These are phyloP conservation scores for Tokudaia muenninki DNA, from an alignment of 2,797 vertebrate genomes.

Conservation along the genomic window DNA sequence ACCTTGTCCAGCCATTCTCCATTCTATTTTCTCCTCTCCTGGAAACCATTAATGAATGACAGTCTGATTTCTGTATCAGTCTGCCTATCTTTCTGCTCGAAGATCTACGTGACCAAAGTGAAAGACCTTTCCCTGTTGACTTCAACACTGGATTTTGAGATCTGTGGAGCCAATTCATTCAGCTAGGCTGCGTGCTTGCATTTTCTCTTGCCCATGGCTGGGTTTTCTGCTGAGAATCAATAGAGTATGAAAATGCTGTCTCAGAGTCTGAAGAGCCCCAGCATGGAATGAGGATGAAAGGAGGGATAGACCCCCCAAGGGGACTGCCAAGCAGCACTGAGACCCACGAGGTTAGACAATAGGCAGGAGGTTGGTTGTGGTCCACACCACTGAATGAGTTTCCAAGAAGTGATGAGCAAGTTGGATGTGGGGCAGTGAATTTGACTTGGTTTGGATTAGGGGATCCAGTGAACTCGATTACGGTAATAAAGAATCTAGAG, in stretches of 20 bases:
- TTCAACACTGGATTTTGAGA: background rate
- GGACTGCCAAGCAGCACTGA: background rate
- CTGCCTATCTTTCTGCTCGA: background rate
- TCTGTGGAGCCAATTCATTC: background rate
- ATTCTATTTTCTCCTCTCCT: background rate
- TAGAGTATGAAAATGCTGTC: background rate
- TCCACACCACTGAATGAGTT: background rate
- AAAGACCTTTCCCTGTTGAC: background rate
- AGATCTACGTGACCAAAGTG: background rate
- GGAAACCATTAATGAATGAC: too few species aligned
- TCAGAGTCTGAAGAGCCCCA: background rate
- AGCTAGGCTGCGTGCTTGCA: background rate
- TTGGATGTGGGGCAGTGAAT: background rate
- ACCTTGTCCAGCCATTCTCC: background rate
- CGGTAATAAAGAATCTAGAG: background rate
- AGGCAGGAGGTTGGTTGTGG: background rate
- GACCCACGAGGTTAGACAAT: too few species aligned
- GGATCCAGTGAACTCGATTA: background rate
- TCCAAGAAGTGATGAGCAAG: background rate
- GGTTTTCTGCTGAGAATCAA: background rate
- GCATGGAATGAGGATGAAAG: background rate
- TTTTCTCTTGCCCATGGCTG: background rate
- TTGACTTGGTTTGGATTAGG: background rate
- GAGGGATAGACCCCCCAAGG: rapidly evolving
- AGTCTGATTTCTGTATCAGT: background rate